phyloP scores from a whole-genome alignment of 1,140 invertebrate species.

The Drosophila sulfurigaster region DNA sequence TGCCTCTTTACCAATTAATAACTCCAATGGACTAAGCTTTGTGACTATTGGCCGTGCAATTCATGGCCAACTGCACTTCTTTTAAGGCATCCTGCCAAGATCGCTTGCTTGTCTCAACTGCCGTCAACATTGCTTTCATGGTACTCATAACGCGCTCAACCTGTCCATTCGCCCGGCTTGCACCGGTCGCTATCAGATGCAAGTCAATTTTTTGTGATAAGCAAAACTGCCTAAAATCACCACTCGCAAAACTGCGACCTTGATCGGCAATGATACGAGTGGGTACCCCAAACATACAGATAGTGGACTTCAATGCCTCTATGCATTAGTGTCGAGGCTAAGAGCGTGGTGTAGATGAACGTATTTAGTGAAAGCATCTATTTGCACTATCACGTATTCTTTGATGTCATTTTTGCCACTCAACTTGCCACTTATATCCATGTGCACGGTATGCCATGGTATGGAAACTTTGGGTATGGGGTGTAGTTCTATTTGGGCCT shows the following conservation, averaged over 20 bases:
- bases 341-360: no score
- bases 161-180: slow-evolving; percentile 9
- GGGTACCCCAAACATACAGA: slow-evolving; percentile 18
- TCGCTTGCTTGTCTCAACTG: neutral
- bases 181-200: slow-evolving; percentile 9
- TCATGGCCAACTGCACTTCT: neutral
- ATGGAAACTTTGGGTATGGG: slow-evolving; percentile 22
- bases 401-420: neutral
- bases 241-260: slow-evolving; percentile 12
- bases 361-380: neutral
- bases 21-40: slow-evolving; percentile 3
- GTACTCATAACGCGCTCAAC: slow-evolving; percentile 12
- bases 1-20: slow-evolving; percentile 15
- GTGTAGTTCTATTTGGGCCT: slow-evolving; percentile 9
- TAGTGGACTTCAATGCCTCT: slow-evolving; percentile 13
- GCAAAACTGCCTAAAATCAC: slow-evolving; percentile 1
- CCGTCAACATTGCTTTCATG: slow-evolving; percentile 14
- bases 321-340: neutral
- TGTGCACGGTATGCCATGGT: slow-evolving; percentile 10
- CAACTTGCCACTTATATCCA: neutral
- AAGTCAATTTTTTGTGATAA: neutral
- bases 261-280: slow-evolving; percentile 23
- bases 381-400: neutral
- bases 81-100: slow-evolving; percentile 6
- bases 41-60: slow-evolving; percentile 10